Base-by-base conservation (phyloP, 2,113 vertebrate species). In the Pseudonaja textilis region DNA sequence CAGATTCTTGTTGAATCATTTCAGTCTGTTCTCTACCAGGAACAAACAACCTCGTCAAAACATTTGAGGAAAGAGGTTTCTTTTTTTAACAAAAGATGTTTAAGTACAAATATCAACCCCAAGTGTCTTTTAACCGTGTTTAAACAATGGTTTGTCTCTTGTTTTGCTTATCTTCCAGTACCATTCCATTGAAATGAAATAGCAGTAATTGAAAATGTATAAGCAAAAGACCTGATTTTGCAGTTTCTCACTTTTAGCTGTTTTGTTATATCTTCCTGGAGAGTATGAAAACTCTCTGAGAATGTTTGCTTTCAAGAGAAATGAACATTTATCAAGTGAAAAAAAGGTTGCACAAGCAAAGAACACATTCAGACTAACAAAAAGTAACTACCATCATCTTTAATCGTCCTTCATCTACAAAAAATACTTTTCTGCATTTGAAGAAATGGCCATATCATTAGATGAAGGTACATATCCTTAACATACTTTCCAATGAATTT, bases 1-100 rank as follows among this genome's bases (percentile, higher is more conserved):
- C 69, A 29, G 64, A 93, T 74, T 39, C 89, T 89, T 85, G 93
- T 34, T 93, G 92, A 55, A 93, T 91, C 93, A 91, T 94, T 93
- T 91, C 90, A 91, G 85, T 0, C 0, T 45, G 55, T 0, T 3
- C 93, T 59, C 39, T 55, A 42, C 45, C 45, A 89, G 90, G 93
- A 90, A 88, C 42, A n/a, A 2, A 8, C 86, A 93, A 55, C 23
- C 29, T 26, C 92, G 56, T 89, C 54, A 4, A 56, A 34, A 54
- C 90, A 85, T 88, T 85, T 59, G 90, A 0, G 0, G 3, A 9
- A 87, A 89, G 89, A 89, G 39, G 23, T 2, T 8, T 59, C 47
- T 55, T 2, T 11, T 12, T 22, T 0, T 1, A 85, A 81, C 2
- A 92, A 47, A 34, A 85, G 87, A 42, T 47, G 50, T 55, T 1